Evolutionary conservation across 2,113 vertebrate species (phyloP), one percentile per base, ranked within the genome.

Genomic region (Urocitellus parryii): DNA sequence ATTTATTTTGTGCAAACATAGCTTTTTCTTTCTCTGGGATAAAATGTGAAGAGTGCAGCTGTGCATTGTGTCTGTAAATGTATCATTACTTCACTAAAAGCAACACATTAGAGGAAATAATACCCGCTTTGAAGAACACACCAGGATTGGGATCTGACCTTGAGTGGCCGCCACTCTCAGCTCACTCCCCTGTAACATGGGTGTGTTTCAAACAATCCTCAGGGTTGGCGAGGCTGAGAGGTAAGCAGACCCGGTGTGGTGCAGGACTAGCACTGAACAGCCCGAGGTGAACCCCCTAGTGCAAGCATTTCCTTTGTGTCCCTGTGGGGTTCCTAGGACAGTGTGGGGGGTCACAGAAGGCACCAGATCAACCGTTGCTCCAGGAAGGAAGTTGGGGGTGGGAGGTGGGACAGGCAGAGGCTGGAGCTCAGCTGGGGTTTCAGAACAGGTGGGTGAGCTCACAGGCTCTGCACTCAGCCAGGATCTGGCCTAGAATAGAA

Each of bases 401-500:
- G 90, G 48, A 39, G 13, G 48, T 63, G 74, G 58, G 77, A 53
- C 65, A 9, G 84, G 74, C 74, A 22, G 92, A 70, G 86, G 29
- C 29, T 5, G 1, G 53, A 85, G 91, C 78, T 76, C 96, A 90
- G 88, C 93, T 95, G 96, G 81, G 39, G 90, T 32, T 88, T 56
- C 56, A 24, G 88, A 96, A 76, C 94, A 92, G 96, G 93, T 88
- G 89, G 56, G 34, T 0, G 3, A 27, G 68, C 84, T 77, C 32
- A 4, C 45, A 12, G 77, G 56, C 87, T n/a, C 90, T 29, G 77
- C 34, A 12, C 73, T 70, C 67, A 73, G 91, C 91, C 78, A 37
- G 88, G 86, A 51, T 74, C 96, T 92, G 85, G 88, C 86, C 95
- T 76, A 72, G 95, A 91, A 91, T 70, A 90, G 74, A 95, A 76